Evolutionary conservation across 2,113 vertebrate genomes (phyloP).

Genomic region (Salvelinus namaycush): DNA sequence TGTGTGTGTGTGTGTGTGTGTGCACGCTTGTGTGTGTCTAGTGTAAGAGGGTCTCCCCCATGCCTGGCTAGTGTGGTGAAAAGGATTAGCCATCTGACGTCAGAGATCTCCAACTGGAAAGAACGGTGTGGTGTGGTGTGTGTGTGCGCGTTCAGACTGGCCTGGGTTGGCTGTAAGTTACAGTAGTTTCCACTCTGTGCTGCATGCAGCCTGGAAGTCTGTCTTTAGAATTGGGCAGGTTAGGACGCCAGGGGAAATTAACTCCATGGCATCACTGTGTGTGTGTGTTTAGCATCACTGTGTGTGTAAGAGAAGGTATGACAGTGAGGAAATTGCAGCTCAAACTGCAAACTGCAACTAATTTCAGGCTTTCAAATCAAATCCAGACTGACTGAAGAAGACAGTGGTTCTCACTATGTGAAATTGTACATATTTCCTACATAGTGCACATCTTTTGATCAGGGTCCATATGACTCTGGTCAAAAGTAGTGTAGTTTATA

Average conservation of each 20-base stretch:
- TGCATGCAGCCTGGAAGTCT: constrained; percentile 37
- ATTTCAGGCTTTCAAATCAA: constrained; percentile 40
- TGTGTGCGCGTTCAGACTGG: constrained; percentile 3
- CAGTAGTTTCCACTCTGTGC: constrained; percentile 54
- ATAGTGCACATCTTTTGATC: no score
- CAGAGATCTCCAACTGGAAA: constrained; percentile 61
- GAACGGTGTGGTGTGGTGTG: constrained; percentile 43
- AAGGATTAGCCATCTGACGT: constrained; percentile 60
- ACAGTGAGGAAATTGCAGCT: constrained; percentile 62
- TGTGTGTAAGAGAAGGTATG: constrained; percentile 36
- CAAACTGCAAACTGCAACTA: constrained; percentile 36
- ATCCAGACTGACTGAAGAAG: constrained; percentile 40
- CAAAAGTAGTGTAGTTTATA: no score
- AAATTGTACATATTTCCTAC: no score
- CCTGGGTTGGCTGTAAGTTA: constrained; percentile 46
- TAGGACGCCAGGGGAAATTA: constrained; percentile 64
- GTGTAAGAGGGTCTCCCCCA: constrained; percentile 48
- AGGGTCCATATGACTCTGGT: no score
- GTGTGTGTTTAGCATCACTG: neutral
- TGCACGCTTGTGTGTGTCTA: constrained; percentile 12
- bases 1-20: no score
- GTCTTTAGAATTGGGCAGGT: constrained; percentile 59
- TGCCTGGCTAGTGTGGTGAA: constrained; percentile 59
- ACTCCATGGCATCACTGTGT: constrained; percentile 46
- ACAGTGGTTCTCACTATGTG: constrained; percentile 30